Evolutionary conservation across 2,888 invertebrate species (phyloP).

Genomic region (Tetragonisca angustula): DNA sequence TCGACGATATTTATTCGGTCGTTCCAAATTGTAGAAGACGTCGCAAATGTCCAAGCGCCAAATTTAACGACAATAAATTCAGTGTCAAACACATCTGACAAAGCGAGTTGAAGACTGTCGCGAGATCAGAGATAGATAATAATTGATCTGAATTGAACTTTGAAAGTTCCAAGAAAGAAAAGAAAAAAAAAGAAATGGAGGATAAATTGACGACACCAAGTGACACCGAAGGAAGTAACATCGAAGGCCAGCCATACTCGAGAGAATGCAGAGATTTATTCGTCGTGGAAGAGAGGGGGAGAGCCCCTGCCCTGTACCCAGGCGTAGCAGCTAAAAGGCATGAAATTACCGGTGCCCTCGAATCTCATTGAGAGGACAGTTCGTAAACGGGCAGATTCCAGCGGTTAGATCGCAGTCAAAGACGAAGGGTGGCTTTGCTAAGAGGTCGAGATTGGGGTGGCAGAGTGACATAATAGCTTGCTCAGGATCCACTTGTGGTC

Average conservation of each 20-base stretch:
- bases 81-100: too few relatives aligned
- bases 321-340: slow-evolving; percentile 31
- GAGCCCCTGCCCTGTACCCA: neutral
- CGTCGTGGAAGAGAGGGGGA: neutral
- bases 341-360: slow-evolving; percentile 40
- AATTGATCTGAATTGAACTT: too few relatives aligned
- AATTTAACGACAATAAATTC: too few relatives aligned
- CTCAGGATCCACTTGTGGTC: slow-evolving; percentile 66
- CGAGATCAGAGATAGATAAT: too few relatives aligned
- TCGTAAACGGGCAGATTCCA: slow-evolving; percentile 40
- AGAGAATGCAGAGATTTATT: neutral
- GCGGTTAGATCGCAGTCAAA: slow-evolving; percentile 52
- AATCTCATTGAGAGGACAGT: slow-evolving; percentile 44
- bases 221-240: neutral
- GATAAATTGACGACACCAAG: neutral
- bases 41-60: too few relatives aligned
- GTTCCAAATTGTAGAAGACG: neutral
- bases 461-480: slow-evolving; percentile 63
- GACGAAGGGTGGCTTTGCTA: slow-evolving; percentile 49
- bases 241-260: neutral
- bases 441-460: slow-evolving; percentile 46
- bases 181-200: neutral
- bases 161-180: neutral
- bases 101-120: too few relatives aligned
- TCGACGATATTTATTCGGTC: slow-evolving; percentile 38